Percentiles rank a stretch among this genome's conserved stretches.
These are phyloP conservation scores for Bombycilla garrulus DNA, from an alignment of 2,113 vertebrate genomes.

Conservation along the genomic window DNA sequence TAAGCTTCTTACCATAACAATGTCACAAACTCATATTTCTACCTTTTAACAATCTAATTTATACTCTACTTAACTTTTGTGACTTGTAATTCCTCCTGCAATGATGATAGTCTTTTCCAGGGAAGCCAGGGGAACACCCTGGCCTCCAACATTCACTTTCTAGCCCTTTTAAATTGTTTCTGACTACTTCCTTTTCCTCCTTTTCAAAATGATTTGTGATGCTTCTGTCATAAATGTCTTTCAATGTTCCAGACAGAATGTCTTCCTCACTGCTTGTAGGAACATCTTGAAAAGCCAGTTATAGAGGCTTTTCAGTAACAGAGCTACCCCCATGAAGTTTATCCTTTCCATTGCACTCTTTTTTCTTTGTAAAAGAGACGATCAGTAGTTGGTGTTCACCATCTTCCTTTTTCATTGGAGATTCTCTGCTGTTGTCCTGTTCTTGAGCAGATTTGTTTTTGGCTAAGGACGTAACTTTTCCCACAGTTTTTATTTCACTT, in stretches of 20 bases:
- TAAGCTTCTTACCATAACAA: too few species aligned
- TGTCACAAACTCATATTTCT: too few species aligned
- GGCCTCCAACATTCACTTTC: too few species aligned
- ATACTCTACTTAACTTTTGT: too few species aligned
- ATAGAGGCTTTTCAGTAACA: not conserved
- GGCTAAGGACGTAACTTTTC: not conserved
- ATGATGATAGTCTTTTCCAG: too few species aligned
- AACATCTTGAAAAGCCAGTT: constrained; percentile 14
- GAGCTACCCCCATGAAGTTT: not conserved
- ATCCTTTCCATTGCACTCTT: not conserved
- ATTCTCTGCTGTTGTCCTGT: not conserved
- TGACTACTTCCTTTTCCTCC: not conserved
- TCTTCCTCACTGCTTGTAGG: not conserved
- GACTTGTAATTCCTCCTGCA: too few species aligned
- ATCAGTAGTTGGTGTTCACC: not conserved
- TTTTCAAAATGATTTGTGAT: not conserved
- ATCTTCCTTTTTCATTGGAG: not conserved
- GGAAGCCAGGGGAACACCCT: too few species aligned
- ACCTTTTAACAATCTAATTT: too few species aligned
- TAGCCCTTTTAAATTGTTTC: not conserved
- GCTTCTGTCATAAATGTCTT: not conserved
- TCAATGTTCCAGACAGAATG: not conserved
- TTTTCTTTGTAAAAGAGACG: not conserved
- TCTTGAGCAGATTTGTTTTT: not conserved
- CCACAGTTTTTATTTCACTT: not conserved